Base-by-base conservation (phyloP, 2,888 invertebrate genomes). In the Amiota minor region DNA sequence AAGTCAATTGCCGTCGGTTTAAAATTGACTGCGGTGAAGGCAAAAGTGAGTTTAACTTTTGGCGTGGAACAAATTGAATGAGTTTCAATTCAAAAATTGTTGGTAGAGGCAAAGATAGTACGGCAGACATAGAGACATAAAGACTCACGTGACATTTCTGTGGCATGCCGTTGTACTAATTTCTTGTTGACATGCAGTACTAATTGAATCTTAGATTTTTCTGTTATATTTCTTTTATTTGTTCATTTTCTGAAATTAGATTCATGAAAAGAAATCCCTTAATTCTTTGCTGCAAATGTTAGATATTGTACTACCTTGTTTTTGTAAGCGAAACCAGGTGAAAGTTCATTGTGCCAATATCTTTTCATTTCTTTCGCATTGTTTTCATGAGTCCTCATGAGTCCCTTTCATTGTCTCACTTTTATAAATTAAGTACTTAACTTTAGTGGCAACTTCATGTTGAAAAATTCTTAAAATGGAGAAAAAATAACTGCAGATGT, bases 341-440 rank as follows among this genome's bases (percentile, higher is more conserved):
- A 77, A 82, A 80, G 84, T 85, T 83, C 82, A 76, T 82, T 85
- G 82, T 85, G 84, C 82, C 77, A 85, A 82, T 82, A 84, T 68
- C 35, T 61, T 70, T 45, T 14, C 64, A 64, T 64, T 64, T 64
- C 46, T 6, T 20, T n/a, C 14, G 16, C 59, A 10, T 68, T 47
- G 35, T 14, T n/a, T 6, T 20, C 9, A 56, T 55, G 35, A 6
- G 47, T 9, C 46, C 56, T 49, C 74, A 70, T 35, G 35, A 35
- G 35, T 35, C 35, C 35, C 35, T 35, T 35, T 35, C 6, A 35
- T 35, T 35, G 35, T 35, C 35, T 77, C 85, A 82, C 85, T 84
- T 80, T 79, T 81, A 74, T 77, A 85, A 83, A 85, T 85, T 83
- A 80, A 86, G 84, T 81, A 85, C 85, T 84, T 84, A 82, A 76